Conservation (phyloP, 2,113 vertebrate species). For the Cyprinodon variegatus region DNA sequence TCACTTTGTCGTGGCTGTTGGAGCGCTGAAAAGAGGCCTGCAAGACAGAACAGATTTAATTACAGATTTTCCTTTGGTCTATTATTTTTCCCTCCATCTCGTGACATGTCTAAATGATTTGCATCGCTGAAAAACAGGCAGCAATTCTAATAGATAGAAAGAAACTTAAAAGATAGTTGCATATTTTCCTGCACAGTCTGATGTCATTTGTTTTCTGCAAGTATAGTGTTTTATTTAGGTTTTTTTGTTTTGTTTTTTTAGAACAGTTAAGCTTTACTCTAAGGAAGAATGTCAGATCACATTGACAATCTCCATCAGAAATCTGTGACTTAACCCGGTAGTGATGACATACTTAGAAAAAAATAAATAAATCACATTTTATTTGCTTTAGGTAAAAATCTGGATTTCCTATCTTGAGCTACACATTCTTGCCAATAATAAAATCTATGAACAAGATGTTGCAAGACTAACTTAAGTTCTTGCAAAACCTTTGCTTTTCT, state of each 20-base stretch:
- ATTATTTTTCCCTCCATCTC: background rate
- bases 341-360: too few relatives aligned
- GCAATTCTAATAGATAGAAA: background rate
- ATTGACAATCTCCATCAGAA: too few relatives aligned
- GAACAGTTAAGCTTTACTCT: background rate
- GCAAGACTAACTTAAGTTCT: background rate
- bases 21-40: constrained; percentile 97
- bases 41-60: background rate
- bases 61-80: background rate
- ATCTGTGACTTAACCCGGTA: too few relatives aligned
- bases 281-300: too few relatives aligned
- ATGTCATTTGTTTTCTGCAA: background rate
- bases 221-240: too few relatives aligned
- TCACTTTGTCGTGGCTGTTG: constrained; percentile 97
- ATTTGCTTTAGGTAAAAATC: background rate
- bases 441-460: background rate
- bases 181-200: background rate
- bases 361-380: too few relatives aligned
- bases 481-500: background rate
- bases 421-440: background rate
- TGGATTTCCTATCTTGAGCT: background rate
- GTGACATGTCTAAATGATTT: background rate
- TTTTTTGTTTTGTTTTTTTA: too few relatives aligned
- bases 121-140: background rate
- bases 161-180: too few relatives aligned